Conservation (phyloP, 2,797 vertebrate genomes). For the Saxicola maurus region DNA sequence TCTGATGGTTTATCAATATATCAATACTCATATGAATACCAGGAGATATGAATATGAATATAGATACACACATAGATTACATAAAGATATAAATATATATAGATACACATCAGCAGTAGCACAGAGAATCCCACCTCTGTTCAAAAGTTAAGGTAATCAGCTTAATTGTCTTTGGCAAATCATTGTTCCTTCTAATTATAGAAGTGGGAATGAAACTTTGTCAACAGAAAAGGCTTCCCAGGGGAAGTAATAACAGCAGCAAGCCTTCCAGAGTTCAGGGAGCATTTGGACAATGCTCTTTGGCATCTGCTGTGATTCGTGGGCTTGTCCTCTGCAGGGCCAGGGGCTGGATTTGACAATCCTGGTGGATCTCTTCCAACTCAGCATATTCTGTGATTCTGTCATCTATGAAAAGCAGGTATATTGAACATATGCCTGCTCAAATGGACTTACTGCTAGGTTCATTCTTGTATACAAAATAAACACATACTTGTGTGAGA, state of each 20-base stretch:
- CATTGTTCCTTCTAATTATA: not conserved
- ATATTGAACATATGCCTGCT: not conserved
- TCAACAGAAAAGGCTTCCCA: not conserved
- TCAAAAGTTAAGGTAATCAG: not conserved
- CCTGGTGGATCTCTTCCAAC: not conserved
- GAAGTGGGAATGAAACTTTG: not conserved
- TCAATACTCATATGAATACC: not conserved
- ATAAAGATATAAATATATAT: not conserved
- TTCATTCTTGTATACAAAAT: not conserved
- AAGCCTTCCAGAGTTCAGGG: not conserved
- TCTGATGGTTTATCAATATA: not conserved
- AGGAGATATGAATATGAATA: not conserved
- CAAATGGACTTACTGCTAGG: not conserved
- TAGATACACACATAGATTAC: not conserved
- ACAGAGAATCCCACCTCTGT: not conserved
- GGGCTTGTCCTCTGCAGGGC: not conserved
- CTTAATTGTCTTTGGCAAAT: not conserved
- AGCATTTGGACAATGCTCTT: not conserved
- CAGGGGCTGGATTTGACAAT: not conserved
- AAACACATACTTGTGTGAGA: not conserved
- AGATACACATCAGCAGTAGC: not conserved
- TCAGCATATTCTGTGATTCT: not conserved
- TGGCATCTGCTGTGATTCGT: not conserved
- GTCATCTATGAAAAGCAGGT: not conserved
- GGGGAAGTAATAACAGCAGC: not conserved